Base-by-base conservation (phyloP, 37 sponge, comb jelly and placozoan genomes). In the Geodia barretti region DNA sequence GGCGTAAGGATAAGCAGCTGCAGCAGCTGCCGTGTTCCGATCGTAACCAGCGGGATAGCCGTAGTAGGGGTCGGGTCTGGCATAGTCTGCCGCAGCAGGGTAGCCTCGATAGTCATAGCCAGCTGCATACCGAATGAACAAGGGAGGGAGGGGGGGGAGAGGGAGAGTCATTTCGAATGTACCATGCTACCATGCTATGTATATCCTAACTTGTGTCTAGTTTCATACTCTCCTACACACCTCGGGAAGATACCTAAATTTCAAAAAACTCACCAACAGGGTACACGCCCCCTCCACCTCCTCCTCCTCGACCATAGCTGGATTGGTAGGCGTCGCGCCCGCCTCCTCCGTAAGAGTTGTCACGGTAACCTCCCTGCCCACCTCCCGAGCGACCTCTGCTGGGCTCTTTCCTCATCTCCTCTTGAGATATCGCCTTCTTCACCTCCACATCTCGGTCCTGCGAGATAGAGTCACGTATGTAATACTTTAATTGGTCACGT, bases 391-490 rank as follows among this genome's bases (percentile, higher is more conserved):
- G 70, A 7, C 25, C 81, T 21, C 39, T 47, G 23, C 2, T 4
- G 4, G 72, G 73, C 4, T 20, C 65, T 39, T 61, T 62, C 21
- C 74, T 26, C 64, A 90, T 90, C 4, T 67, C 79, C 35, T 90
- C 90, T 23, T 79, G 68, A 1, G 81, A 70, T n/a, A 75, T 66
- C 29, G 90, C 90, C 76, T 80, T 84, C 81, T 90, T 90, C 37
- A 80, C 81, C 41, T 90, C 90, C n/a, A 84, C 85, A 31, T 84
- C 80, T 14, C 90, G 68, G 35, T 84, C 90, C 67, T 76, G 20
- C 32, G 72, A 25, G 4, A 21, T 2, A 64, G 60, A 58, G 19
- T 19, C 60, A 58, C 17, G 19, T 19, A 19, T 58, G 60, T 19
- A 58, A 19, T 58, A 58, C n/a, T n/a, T 20, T 11, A 58, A 58